Percentiles rank a stretch among this genome's conserved stretches.
phyloP scores from a whole-genome alignment of 2,797 vertebrate genomes.

The Carapus acus region DNA sequence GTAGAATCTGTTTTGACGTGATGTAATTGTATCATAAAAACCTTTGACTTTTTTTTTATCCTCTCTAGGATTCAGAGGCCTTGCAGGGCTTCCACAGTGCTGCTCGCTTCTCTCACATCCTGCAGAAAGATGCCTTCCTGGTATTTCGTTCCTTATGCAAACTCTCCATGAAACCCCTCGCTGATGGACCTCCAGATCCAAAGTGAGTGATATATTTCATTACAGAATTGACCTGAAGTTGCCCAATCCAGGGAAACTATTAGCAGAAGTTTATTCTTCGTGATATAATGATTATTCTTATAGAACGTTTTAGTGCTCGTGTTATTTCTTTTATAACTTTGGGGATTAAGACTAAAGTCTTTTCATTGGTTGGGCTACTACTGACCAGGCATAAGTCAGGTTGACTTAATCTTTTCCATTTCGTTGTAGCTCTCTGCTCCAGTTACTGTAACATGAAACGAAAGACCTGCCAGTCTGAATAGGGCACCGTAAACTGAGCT shows the following conservation, averaged over 20 bases:
- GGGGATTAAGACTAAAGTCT: too few relatives aligned
- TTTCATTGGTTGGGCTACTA: background rate
- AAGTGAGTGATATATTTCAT: too few relatives aligned
- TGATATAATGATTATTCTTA: too few relatives aligned
- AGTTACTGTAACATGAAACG: conserved; percentile 55
- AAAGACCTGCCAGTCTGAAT: conserved; percentile 19
- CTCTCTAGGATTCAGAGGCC: conserved; percentile 79
- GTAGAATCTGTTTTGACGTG: background rate
- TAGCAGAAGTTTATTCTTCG: too few relatives aligned
- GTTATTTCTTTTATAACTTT: too few relatives aligned
- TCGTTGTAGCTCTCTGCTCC: conserved; percentile 37
- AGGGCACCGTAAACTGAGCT: conserved; percentile 46
- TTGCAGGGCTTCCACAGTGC: conserved; percentile 75
- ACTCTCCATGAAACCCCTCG: conserved; percentile 96
- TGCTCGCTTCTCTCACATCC: conserved; percentile 86
- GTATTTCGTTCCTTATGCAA: conserved; percentile 97
- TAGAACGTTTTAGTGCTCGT: too few relatives aligned
- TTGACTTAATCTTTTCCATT: conserved; percentile 37
- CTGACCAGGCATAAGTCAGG: conserved; percentile 15
- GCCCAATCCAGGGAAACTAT: too few relatives aligned
- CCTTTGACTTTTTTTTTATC: background rate
- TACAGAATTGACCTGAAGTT: too few relatives aligned
- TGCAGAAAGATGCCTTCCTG: conserved; percentile 96
- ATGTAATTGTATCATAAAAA: background rate
- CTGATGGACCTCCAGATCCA: conserved; percentile 93